Percentiles rank a stretch among this genome's conserved stretches.
Evolutionary conservation across 2,113 vertebrate species (phyloP).

Genomic region (Ophthalmolycus amberensis): DNA sequence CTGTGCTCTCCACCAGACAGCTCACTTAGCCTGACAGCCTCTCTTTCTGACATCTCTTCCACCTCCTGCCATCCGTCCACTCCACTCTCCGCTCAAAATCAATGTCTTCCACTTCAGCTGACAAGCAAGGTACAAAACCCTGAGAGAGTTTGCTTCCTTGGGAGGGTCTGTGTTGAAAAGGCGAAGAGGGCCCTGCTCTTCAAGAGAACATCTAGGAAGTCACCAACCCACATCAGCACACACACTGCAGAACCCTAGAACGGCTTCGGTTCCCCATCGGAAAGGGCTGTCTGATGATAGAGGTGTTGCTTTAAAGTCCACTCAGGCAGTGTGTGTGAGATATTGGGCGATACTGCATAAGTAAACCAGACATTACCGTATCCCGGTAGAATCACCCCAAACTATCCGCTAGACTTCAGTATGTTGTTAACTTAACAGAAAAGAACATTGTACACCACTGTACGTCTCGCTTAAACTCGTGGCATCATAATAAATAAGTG

Average conservation of each 20-base stretch:
- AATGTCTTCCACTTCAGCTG: constrained; percentile 39
- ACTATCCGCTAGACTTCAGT: not conserved
- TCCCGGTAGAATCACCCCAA: not conserved
- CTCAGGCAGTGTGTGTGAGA: no score
- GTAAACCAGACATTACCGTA: not conserved
- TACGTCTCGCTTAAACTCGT: not conserved
- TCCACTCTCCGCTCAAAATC: constrained; percentile 32
- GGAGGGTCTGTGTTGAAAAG: not conserved
- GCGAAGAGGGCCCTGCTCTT: not conserved
- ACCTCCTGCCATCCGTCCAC: constrained; percentile 1
- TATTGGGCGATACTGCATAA: not conserved
- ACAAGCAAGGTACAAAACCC: constrained; percentile 10
- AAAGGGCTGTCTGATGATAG: not conserved
- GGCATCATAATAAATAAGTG: not conserved
- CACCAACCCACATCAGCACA: not conserved
- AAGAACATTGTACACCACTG: not conserved
- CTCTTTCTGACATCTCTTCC: constrained; percentile 12
- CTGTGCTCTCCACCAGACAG: constrained; percentile 9
- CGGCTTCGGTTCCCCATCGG: no score
- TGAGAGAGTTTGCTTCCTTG: not conserved
- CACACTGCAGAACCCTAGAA: not conserved
- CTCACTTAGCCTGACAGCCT: constrained; percentile 32
- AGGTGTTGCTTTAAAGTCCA: not conserved
- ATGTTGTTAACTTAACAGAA: not conserved
- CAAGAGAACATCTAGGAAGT: not conserved